These are phyloP conservation scores for Netelia melanura DNA, from an alignment of 2,888 invertebrate genomes.

Conservation along the genomic window DNA sequence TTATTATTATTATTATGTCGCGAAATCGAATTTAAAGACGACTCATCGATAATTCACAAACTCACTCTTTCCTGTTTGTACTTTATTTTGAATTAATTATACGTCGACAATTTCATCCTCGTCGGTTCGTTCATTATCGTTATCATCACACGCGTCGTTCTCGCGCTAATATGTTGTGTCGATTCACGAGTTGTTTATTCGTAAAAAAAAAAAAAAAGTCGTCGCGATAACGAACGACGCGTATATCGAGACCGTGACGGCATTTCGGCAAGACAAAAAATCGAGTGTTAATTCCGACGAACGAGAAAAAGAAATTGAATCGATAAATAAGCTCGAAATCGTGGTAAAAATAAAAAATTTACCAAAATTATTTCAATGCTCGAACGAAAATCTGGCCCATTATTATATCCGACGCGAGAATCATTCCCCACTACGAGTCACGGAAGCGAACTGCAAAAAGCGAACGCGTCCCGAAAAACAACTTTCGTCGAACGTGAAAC, in stretches of 20 bases:
- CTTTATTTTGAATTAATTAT: neutral
- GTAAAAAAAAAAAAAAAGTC: neutral
- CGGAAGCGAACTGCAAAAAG: slow-evolving; percentile 20
- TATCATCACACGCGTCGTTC: neutral
- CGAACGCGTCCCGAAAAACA: slow-evolving; percentile 32
- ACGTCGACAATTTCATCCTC: neutral
- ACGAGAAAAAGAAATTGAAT: too few species aligned
- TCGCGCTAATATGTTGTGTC: neutral
- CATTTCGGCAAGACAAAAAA: too few species aligned
- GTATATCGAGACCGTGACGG: neutral
- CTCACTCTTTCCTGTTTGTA: neutral
- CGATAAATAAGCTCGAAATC: too few species aligned
- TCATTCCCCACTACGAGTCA: neutral
- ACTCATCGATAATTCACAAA: neutral
- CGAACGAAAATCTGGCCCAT: too few species aligned
- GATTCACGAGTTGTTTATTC: neutral
- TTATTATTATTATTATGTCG: neutral
- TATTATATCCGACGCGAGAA: neutral
- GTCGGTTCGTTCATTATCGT: neutral
- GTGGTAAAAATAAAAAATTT: too few species aligned
- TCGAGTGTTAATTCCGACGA: too few species aligned
- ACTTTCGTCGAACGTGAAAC: slow-evolving; percentile 54
- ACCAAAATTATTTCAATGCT: too few species aligned
- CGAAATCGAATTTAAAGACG: neutral
- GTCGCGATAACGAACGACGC: neutral